A percentile compares a stretch with the other conserved stretches of the same genome.
Conservation (phyloP, 2,113 vertebrate species). For the Neoarius graeffei region DNA sequence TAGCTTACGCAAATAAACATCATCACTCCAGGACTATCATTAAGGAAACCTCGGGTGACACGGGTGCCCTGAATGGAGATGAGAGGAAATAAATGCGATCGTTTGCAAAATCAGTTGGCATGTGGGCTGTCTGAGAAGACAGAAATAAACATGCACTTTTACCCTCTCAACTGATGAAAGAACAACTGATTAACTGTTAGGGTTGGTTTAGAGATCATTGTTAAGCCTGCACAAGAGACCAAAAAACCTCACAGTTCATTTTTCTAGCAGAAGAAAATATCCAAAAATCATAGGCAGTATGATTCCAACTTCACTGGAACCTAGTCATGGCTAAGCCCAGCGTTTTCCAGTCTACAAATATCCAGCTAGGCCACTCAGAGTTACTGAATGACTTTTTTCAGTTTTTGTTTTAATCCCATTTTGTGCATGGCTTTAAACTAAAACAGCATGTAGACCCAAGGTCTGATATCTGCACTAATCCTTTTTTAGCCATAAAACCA, state of each 20-base stretch:
- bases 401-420: constrained; percentile 76
- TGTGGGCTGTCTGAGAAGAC: constrained; percentile 74
- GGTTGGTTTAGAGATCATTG: constrained; percentile 62
- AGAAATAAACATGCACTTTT: constrained; percentile 78
- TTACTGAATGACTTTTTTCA: constrained; percentile 72
- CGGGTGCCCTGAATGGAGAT: constrained; percentile 7
- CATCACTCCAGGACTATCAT: constrained; percentile 17
- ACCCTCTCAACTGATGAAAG: constrained; percentile 66
- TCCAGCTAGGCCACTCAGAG: constrained; percentile 61
- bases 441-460: constrained; percentile 78
- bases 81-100: constrained; percentile 70
- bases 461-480: constrained; percentile 76
- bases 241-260: constrained; percentile 64
- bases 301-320: constrained; percentile 34
- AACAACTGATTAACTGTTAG: constrained; percentile 67
- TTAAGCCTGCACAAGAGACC: constrained; percentile 29
- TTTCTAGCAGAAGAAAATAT: constrained; percentile 56
- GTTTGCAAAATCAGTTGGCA: constrained; percentile 79
- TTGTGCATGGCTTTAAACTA: constrained; percentile 80
- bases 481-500: constrained; percentile 75
- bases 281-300: constrained; percentile 47
- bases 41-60: not conserved
- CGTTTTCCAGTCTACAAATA: constrained; percentile 5
- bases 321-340: constrained; percentile 10
- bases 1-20: constrained; percentile 53